Percentiles rank a stretch among this genome's conserved stretches.
These are phyloP conservation scores for Incurvaria masculella DNA, from an alignment of 2,888 invertebrate genomes.

Conservation along the genomic window DNA sequence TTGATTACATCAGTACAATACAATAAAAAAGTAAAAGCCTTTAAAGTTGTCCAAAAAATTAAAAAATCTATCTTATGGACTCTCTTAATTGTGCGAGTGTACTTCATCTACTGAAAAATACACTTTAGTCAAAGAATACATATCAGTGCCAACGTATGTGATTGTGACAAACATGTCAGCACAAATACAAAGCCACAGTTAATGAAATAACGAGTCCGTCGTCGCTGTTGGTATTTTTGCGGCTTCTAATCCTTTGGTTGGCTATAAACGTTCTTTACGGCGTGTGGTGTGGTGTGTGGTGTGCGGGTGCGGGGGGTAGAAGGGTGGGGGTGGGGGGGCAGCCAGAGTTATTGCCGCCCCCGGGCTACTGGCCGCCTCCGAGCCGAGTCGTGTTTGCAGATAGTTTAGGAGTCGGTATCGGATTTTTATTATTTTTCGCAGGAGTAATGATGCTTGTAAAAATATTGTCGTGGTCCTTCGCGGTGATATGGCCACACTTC, in stretches of 20 bases:
- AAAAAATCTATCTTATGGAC: no score
- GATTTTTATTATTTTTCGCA: neutral
- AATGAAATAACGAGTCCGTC: neutral
- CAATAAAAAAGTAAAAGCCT: no score
- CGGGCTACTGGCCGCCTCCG: neutral
- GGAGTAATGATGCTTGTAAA: neutral
- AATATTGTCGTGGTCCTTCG: neutral
- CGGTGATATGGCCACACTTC: neutral
- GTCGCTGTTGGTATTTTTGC: neutral
- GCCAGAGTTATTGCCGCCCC: neutral
- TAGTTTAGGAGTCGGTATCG: neutral
- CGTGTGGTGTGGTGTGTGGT: neutral
- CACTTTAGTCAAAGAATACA: no score
- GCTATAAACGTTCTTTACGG: neutral
- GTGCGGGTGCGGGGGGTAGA: neutral
- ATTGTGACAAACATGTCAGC: no score
- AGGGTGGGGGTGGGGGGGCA: neutral
- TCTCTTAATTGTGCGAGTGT: no score
- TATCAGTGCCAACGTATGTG: no score
- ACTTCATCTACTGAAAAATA: no score
- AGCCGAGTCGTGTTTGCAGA: neutral
- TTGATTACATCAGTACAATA: no score
- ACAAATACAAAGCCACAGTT: no score
- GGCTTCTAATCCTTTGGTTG: neutral
- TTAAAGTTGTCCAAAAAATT: no score